Base-by-base conservation (phyloP, 30 jellyfish, hydroid and myxozoan species). In the Pseudorhiza aurosa region DNA sequence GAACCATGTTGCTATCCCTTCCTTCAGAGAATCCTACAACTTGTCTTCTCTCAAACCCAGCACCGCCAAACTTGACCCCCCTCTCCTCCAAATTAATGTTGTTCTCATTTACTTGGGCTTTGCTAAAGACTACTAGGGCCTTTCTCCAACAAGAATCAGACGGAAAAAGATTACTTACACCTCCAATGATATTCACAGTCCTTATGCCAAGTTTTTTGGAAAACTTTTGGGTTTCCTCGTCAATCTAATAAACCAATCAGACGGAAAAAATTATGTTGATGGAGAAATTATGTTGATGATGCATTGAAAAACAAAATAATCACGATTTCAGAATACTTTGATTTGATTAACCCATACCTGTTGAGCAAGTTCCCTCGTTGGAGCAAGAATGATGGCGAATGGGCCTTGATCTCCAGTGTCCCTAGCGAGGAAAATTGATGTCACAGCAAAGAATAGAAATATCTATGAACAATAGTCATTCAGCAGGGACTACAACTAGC, bases 281-380 rank as follows among this genome's bases (percentile, higher is more conserved):
- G 12, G 15, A 46, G 2, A 46, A 14, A 14, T 12, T 14, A 46
- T 46, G 19, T 14, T 24, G 19, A 12, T 14, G 15, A 4, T 27
- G 12, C 62, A 47, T 6, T n/a, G n/a, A n/a, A 47, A 47, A 47
- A 47, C n/a, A 26, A 47, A 6, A 15, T 4, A 3, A 47, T 47
- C 25, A 8, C n/a, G 12, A 47, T 4, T 47, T 8, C 19, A 47
- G n/a, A 47, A 47, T 47, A 26, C 2, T 6, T 8, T 47, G 8
- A 2, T 47, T 6, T 4, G 62, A 7, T 47, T n/a, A 47, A 47
- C 33, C 24, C 22, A 47, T 55, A 94, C 99, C 97, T 94, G 99
- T 64, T 83, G 96, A 4, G 99, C 97, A 58, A 94, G 65, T 55
- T 94, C 99, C 69, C 99, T 87, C 32, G 99, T 94, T 22, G 99